Evolutionary conservation across 2,888 invertebrate genomes (phyloP), one percentile per base, ranked within the genome.

Genomic region (Apodemia zela): DNA sequence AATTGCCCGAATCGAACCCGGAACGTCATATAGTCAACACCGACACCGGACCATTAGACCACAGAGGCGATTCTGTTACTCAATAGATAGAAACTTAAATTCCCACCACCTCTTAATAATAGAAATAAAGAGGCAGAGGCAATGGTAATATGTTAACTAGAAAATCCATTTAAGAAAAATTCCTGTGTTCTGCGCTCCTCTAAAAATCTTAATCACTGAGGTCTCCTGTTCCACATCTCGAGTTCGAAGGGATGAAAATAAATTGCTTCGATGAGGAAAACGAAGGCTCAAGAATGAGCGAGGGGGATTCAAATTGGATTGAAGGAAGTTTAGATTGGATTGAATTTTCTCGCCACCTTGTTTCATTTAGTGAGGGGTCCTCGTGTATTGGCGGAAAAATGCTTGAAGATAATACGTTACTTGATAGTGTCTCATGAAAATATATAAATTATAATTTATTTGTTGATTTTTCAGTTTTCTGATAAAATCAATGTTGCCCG

Each of bases 271-370:
- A 70, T 75, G 66, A 65, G 64, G 69, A 65, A 69, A 67, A 68
- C 67, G 68, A 68, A 66, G 66, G 66, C 69, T 69, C 74, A 63
- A 63, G 63, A 63, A 71, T 69, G 71, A 60, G 73, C 74, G 74
- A 71, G 74, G 79, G 86, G 83, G 83, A 88, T 87, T 87, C 86
- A 87, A 88, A 89, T 89, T 88, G 87, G 87, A 88, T 88, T 85
- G 86, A 85, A 87, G 84, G 83, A 87, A 89, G 82, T 89, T 89
- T 86, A 85, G 87, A 89, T 89, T 89, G 83, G 84, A 89, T 89
- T 85, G 87, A 89, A 89, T 89, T 87, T 86, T 82, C 84, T 76
- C 80, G 79, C 81, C 85, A 87, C 86, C 89, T 88, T 88, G 88
- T 87, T 87, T 87, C 87, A 89, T 87, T 87, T 87, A 78, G 81